Conservation (phyloP, 2,113 vertebrate species). For the Pundamilia nyererei region DNA sequence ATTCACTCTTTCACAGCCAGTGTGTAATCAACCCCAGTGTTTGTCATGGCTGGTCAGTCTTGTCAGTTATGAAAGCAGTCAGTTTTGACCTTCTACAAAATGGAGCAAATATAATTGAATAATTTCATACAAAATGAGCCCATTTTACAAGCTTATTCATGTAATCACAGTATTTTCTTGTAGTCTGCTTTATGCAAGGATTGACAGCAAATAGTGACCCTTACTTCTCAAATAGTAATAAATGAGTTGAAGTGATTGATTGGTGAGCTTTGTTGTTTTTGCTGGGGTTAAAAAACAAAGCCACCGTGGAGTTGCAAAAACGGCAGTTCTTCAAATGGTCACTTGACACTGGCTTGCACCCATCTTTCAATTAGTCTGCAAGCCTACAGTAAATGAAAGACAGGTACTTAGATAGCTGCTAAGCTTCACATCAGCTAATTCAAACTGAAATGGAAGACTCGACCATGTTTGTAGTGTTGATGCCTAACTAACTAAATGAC, state of each 20-base stretch:
- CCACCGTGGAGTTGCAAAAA: neutral
- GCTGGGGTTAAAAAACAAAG: neutral
- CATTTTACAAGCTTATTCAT: neutral
- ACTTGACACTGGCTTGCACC: neutral
- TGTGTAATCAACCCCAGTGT: neutral
- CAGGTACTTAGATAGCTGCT: neutral
- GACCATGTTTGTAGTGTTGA: neutral
- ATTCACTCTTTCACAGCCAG: constrained; percentile 2
- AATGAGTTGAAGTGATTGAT: neutral
- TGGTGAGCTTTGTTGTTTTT: neutral
- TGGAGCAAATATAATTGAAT: neutral
- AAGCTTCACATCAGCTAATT: neutral
- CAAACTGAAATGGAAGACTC: neutral
- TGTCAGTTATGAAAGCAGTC: neutral
- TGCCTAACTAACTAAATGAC: neutral
- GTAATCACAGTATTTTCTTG: neutral
- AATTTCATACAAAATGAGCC: neutral
- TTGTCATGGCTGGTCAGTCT: neutral
- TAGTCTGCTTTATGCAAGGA: neutral
- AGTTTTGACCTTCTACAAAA: neutral
- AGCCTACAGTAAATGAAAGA: neutral
- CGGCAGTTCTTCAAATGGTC: neutral
- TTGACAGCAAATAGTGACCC: neutral
- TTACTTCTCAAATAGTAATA: neutral
- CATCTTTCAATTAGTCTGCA: neutral